These are phyloP conservation scores for Acipenser ruthenus DNA, from an alignment of 2,797 vertebrate species.

Conservation along the genomic window DNA sequence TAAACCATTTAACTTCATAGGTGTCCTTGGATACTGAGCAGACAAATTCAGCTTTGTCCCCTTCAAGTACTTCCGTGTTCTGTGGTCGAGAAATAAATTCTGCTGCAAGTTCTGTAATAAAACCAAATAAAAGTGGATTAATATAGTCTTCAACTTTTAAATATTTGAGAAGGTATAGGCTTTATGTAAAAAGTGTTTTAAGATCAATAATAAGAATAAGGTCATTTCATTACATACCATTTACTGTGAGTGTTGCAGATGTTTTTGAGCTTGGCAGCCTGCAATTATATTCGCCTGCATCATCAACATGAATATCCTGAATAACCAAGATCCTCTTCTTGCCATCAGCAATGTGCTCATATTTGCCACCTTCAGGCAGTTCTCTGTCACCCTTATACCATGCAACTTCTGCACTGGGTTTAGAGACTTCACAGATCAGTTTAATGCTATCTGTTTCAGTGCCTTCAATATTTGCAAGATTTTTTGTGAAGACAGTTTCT, in stretches of 20 bases:
- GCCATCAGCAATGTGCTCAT: constrained; percentile 79
- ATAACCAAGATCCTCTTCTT: constrained; percentile 84
- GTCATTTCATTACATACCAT: constrained; percentile 56
- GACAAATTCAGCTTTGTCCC: constrained; percentile 83
- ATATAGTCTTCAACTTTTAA: no score
- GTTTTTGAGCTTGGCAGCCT: constrained; percentile 75
- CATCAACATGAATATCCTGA: constrained; percentile 70
- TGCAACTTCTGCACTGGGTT: constrained; percentile 77
- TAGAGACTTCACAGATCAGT: constrained; percentile 90
- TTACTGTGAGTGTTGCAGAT: constrained; percentile 76
- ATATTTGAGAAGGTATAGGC: no score
- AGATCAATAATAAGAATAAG: no score
- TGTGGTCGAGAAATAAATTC: constrained; percentile 88
- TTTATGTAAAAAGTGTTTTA: no score
- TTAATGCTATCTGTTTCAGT: constrained; percentile 87
- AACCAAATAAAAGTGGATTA: background rate
- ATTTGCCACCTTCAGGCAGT: constrained; percentile 83
- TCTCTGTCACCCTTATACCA: constrained; percentile 88
- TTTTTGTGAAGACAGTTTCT: constrained; percentile 86
- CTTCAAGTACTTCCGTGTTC: constrained; percentile 80
- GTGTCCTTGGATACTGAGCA: constrained; percentile 90
- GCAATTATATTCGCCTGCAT: constrained; percentile 80
- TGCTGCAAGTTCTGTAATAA: constrained; percentile 81
- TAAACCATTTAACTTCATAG: constrained; percentile 79
- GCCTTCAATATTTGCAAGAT: constrained; percentile 82